These are phyloP conservation scores for Poecilus cupreus DNA, from an alignment of 2,888 invertebrate species.

Conservation along the genomic window DNA sequence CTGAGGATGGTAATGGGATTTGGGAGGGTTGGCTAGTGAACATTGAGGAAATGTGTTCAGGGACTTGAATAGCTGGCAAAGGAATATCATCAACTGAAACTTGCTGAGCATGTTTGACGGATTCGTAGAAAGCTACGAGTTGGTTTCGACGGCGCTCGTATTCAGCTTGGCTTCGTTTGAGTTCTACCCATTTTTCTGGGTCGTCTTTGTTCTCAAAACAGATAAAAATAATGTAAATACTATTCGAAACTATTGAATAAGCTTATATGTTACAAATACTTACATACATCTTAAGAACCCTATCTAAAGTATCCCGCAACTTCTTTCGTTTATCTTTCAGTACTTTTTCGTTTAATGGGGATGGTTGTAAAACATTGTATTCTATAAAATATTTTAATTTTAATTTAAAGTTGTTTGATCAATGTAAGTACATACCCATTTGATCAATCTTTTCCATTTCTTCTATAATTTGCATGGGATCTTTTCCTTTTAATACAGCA, in stretches of 20 bases:
- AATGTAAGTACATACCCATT: no score
- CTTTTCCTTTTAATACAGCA: slow-evolving; percentile 97
- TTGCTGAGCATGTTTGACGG: slow-evolving; percentile 95
- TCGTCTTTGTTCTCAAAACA: slow-evolving; percentile 94
- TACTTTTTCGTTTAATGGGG: slow-evolving; percentile 96
- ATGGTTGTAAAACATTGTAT: slow-evolving; percentile 95
- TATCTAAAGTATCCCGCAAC: slow-evolving; percentile 93
- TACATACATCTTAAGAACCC: slow-evolving; percentile 96
- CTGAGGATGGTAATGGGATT: slow-evolving; percentile 73
- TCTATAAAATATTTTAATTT: slow-evolving; percentile 77
- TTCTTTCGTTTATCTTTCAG: slow-evolving; percentile 97
- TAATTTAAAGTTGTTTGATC: slow-evolving; percentile 61
- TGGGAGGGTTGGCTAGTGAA: slow-evolving; percentile 71
- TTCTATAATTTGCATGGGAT: slow-evolving; percentile 94
- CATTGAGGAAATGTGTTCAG: slow-evolving; percentile 64
- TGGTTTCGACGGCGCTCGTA: slow-evolving; percentile 93
- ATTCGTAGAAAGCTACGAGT: slow-evolving; percentile 94
- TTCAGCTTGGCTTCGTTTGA: slow-evolving; percentile 93
- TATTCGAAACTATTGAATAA: no score
- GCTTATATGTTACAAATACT: slow-evolving; percentile 72
- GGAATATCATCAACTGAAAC: slow-evolving; percentile 98
- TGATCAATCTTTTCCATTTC: slow-evolving; percentile 99
- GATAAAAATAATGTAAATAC: slow-evolving; percentile 20
- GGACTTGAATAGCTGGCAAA: slow-evolving; percentile 80
- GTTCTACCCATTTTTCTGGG: slow-evolving; percentile 92